Evolutionary conservation across 2,113 vertebrate genomes (phyloP).

Genomic region (Siphamia tubifer): DNA sequence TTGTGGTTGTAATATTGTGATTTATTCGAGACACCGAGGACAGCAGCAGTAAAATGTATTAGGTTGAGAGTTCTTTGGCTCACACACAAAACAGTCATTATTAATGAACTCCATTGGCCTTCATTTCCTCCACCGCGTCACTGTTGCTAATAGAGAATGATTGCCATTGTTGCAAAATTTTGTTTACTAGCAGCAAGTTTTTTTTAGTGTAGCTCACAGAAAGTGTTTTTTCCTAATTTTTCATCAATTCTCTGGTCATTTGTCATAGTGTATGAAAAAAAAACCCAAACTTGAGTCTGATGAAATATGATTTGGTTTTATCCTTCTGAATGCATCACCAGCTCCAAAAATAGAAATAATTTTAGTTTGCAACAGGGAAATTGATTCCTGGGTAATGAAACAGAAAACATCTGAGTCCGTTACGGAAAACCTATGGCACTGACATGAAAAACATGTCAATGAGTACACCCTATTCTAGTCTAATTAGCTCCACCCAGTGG

Average conservation of each 20-base stretch:
- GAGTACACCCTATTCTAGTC: constrained; percentile 8
- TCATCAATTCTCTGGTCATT: neutral
- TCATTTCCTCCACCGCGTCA: constrained; percentile 32
- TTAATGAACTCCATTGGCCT: constrained; percentile 55
- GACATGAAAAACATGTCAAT: neutral
- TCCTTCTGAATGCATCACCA: neutral
- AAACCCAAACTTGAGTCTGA: neutral
- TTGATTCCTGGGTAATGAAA: neutral
- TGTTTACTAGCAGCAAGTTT: neutral
- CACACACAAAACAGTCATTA: constrained; percentile 48
- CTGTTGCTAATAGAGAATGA: constrained; percentile 10
- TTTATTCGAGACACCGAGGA: constrained; percentile 61
- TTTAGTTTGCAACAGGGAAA: neutral
- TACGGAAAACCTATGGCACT: constrained; percentile 13
- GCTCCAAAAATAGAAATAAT: neutral
- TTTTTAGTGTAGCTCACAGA: neutral
- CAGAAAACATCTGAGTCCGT: constrained; percentile 2
- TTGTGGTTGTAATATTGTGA: constrained; percentile 55
- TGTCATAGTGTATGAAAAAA: neutral
- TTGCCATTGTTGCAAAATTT: neutral
- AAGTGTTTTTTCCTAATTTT: neutral
- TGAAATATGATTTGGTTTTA: constrained; percentile 1
- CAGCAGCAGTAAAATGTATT: constrained; percentile 57
- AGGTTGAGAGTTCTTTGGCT: constrained; percentile 69
- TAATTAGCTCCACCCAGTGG: constrained; percentile 44